Evolutionary conservation across 2,797 vertebrate species (phyloP).

Genomic region (Ciconia nigra): DNA sequence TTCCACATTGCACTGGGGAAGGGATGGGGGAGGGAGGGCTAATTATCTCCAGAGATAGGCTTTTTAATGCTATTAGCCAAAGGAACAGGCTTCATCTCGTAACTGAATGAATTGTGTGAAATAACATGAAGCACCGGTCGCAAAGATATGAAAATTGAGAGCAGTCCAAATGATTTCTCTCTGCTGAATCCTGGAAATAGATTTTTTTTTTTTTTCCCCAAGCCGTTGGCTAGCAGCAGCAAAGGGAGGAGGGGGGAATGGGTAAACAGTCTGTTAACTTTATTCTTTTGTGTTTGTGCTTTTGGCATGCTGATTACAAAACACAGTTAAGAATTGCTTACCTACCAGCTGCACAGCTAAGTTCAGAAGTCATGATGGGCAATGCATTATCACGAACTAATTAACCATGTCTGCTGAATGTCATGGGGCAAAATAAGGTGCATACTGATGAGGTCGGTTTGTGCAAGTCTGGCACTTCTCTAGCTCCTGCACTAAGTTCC

Average conservation of each 20-base stretch:
- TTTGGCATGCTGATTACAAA: background rate
- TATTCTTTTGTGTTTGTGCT: constrained; percentile 13
- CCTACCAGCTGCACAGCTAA: background rate
- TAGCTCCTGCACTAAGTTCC: background rate
- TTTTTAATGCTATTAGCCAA: constrained; percentile 6
- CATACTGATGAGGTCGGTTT: background rate
- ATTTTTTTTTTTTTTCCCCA: background rate
- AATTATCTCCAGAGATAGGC: background rate
- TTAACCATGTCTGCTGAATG: background rate
- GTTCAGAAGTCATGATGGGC: background rate
- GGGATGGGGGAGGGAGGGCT: constrained; percentile 1
- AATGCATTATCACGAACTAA: background rate
- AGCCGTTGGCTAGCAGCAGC: background rate
- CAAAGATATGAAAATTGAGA: background rate
- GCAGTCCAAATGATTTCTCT: background rate
- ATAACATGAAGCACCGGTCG: background rate
- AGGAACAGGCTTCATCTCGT: background rate
- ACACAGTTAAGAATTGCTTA: background rate
- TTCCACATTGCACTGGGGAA: background rate
- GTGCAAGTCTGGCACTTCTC: background rate
- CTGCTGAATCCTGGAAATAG: background rate
- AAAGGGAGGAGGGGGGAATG: background rate
- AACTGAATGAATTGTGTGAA: background rate
- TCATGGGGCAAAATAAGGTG: background rate
- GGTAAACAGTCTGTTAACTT: background rate